Conservation (phyloP, 2,888 invertebrate genomes). For the Synanthedon tipuliformis region DNA sequence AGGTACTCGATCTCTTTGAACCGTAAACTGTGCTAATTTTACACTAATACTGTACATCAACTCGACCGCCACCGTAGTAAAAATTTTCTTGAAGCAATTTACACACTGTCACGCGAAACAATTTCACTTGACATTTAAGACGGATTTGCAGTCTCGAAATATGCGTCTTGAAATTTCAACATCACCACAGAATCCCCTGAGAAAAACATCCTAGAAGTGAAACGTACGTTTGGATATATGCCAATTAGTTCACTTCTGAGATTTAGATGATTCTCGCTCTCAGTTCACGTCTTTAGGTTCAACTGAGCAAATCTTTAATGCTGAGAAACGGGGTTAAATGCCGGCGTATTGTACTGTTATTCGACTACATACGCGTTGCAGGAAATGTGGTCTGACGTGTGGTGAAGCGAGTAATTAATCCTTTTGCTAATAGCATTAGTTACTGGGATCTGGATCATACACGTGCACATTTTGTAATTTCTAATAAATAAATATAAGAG, state of each 20-base stretch:
- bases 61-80: constrained; percentile 6
- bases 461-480: constrained; percentile 19
- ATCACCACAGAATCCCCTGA: constrained; percentile 32
- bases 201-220: constrained; percentile 25
- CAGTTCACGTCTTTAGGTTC: constrained; percentile 46
- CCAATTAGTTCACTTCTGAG: constrained; percentile 60
- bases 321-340: constrained; percentile 54
- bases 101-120: constrained; percentile 48
- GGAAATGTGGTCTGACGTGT: constrained; percentile 49
- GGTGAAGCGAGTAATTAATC: constrained; percentile 55
- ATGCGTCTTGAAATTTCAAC: constrained; percentile 10
- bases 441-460: constrained; percentile 14
- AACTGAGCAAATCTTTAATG: constrained; percentile 54
- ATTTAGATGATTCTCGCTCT: constrained; percentile 44
- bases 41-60: constrained; percentile 5
- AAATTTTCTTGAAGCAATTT: constrained; percentile 35
- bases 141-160: constrained; percentile 43
- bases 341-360: constrained; percentile 17
- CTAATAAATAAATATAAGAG: neutral
- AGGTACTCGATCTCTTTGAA: neutral
- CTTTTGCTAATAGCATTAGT: constrained; percentile 38
- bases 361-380: constrained; percentile 23
- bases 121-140: constrained; percentile 46
- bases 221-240: constrained; percentile 33
- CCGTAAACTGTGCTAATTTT: constrained; percentile 2